Percentiles rank a stretch among this genome's conserved stretches.
These are phyloP conservation scores for Cynopterus brachyotis DNA, from an alignment of 2,113 vertebrate genomes.

Conservation along the genomic window DNA sequence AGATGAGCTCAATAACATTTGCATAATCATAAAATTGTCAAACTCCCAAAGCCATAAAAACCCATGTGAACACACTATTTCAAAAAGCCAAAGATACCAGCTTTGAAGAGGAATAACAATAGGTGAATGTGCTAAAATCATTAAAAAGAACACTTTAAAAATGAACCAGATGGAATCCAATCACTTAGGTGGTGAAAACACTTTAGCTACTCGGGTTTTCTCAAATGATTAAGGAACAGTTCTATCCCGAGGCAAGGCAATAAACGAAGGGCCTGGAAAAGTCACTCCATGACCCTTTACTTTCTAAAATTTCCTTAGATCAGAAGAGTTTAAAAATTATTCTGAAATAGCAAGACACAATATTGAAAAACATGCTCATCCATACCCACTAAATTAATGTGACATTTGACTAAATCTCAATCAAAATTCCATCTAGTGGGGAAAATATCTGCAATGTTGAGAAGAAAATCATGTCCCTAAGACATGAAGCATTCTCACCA, in stretches of 20 bases:
- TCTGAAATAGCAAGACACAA: background rate
- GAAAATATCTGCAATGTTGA: background rate
- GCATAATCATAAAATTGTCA: conserved; percentile 66
- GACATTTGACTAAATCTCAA: conserved; percentile 12
- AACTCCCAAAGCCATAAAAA: conserved; percentile 54
- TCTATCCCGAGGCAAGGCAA: background rate
- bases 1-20: conserved; percentile 22
- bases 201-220: background rate
- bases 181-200: background rate
- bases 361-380: background rate
- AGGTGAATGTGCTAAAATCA: conserved; percentile 41
- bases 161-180: conserved; percentile 42
- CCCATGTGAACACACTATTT: background rate
- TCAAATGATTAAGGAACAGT: conserved; percentile 34
- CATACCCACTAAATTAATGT: background rate
- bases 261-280: conserved; percentile 11
- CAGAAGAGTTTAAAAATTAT: conserved; percentile 16
- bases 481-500: background rate
- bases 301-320: conserved; percentile 28
- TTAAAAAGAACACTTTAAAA: conserved; percentile 39
- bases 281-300: background rate
- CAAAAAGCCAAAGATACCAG: conserved; percentile 31
- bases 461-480: background rate
- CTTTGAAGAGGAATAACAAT: conserved; percentile 40
- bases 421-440: conserved; percentile 14